phyloP scores from a whole-genome alignment of 2,113 vertebrate species.

The Litocranius walleri region DNA sequence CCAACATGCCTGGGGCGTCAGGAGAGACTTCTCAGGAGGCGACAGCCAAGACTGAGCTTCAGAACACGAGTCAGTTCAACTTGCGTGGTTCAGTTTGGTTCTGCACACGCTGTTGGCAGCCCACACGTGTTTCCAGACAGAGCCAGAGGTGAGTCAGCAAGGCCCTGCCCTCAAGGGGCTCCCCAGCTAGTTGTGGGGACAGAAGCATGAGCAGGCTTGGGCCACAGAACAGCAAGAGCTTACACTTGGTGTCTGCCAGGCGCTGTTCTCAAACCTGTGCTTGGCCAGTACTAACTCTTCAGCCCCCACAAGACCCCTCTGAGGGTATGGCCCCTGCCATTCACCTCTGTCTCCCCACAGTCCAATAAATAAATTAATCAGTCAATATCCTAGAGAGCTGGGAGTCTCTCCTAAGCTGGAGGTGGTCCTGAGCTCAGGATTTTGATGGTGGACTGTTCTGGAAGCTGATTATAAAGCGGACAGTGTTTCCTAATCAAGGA shows the following conservation, averaged over 20 bases:
- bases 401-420: background rate
- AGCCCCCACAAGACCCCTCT: background rate
- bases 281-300: background rate
- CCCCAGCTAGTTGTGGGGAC: background rate
- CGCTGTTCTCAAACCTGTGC: background rate
- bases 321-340: background rate
- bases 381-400: background rate
- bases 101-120: background rate
- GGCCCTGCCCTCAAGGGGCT: background rate
- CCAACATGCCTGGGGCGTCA: background rate
- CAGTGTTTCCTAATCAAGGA: background rate
- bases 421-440: background rate
- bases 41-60: background rate
- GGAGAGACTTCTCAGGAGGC: background rate
- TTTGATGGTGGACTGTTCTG: background rate
- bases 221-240: background rate
- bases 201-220: background rate
- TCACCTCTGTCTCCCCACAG: background rate
- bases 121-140: background rate
- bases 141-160: background rate
- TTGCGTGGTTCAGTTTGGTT: background rate
- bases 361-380: background rate
- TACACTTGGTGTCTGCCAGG: background rate
- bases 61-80: background rate
- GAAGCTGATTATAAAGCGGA: background rate